A percentile compares a stretch with the other conserved stretches of the same genome.
These are phyloP conservation scores for Saccostrea echinata DNA, from an alignment of 1,140 invertebrate species.

Conservation along the genomic window DNA sequence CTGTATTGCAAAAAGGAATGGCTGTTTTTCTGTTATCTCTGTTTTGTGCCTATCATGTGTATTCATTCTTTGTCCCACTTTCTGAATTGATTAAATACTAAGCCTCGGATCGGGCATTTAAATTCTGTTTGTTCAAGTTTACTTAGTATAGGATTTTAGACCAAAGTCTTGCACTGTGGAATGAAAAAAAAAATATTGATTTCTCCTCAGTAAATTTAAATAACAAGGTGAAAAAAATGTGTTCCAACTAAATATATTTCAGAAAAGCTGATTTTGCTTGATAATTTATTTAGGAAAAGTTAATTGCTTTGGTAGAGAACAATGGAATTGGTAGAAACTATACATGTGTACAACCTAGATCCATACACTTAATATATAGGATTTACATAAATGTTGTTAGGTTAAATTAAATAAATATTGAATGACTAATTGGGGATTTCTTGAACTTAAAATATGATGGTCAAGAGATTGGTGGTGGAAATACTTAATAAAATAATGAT, in stretches of 20 bases:
- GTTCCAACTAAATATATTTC: neutral
- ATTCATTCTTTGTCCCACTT: constrained; percentile 22
- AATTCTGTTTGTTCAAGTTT: constrained; percentile 4
- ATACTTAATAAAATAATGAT: too few species aligned
- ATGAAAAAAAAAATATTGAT: neutral
- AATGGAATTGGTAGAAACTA: too few species aligned
- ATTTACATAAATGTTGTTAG: too few species aligned
- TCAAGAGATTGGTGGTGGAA: too few species aligned
- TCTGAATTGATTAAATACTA: neutral
- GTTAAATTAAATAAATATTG: too few species aligned
- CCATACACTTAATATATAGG: too few species aligned
- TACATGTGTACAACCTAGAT: too few species aligned
- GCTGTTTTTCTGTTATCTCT: neutral
- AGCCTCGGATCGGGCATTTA: neutral
- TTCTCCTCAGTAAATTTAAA: neutral
- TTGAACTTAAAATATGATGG: too few species aligned
- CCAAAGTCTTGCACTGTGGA: neutral
- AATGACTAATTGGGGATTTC: too few species aligned
- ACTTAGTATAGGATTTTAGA: constrained; percentile 2
- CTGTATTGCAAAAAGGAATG: neutral
- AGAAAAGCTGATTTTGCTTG: too few species aligned
- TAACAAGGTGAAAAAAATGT: neutral
- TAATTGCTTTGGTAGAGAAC: too few species aligned
- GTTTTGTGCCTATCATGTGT: constrained; percentile 16
- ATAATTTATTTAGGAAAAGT: too few species aligned